These are phyloP conservation scores for Cremastobaeus sp. DNA, from an alignment of 2,888 invertebrate genomes.

Conservation along the genomic window DNA sequence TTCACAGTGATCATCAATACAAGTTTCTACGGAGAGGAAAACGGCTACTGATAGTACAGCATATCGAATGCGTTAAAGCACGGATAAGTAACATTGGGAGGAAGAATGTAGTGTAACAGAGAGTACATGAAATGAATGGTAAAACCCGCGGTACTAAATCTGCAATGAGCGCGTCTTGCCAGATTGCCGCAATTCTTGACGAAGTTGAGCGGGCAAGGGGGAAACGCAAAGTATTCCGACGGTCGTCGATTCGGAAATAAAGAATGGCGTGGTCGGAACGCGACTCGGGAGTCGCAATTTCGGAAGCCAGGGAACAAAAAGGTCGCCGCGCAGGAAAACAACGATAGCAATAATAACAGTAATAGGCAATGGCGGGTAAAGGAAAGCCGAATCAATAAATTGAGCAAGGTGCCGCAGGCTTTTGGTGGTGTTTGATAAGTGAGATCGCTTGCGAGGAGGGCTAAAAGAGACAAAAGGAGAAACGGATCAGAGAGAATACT, in stretches of 20 bases:
- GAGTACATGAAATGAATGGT: slow-evolving; percentile 15
- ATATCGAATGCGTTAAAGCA: slow-evolving; percentile 59
- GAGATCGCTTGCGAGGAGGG: slow-evolving; percentile 54
- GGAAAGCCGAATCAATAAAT: slow-evolving; percentile 48
- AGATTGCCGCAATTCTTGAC: too few species aligned
- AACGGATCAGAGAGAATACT: slow-evolving; percentile 54
- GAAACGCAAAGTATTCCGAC: too few species aligned
- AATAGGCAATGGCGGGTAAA: neutral
- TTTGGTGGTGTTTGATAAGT: slow-evolving; percentile 52
- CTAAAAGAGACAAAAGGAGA: slow-evolving; percentile 52
- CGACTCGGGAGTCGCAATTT: too few species aligned
- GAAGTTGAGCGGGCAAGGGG: too few species aligned
- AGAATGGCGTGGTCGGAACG: too few species aligned
- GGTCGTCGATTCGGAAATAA: too few species aligned
- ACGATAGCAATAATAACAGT: neutral
- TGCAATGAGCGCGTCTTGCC: too few species aligned
- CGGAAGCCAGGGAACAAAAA: too few species aligned
- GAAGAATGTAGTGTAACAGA: slow-evolving; percentile 32
- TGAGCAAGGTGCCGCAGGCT: slow-evolving; percentile 45
- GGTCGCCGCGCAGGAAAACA: too few species aligned
- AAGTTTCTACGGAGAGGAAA: slow-evolving; percentile 47
- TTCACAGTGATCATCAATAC: slow-evolving; percentile 41
- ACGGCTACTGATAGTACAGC: slow-evolving; percentile 52
- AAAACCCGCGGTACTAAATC: slow-evolving; percentile 41
- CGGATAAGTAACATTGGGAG: slow-evolving; percentile 49